Percentiles rank a stretch among this genome's conserved stretches.
Evolutionary conservation across 2,888 invertebrate genomes (phyloP).

Genomic region (Dendrolimus pini): DNA sequence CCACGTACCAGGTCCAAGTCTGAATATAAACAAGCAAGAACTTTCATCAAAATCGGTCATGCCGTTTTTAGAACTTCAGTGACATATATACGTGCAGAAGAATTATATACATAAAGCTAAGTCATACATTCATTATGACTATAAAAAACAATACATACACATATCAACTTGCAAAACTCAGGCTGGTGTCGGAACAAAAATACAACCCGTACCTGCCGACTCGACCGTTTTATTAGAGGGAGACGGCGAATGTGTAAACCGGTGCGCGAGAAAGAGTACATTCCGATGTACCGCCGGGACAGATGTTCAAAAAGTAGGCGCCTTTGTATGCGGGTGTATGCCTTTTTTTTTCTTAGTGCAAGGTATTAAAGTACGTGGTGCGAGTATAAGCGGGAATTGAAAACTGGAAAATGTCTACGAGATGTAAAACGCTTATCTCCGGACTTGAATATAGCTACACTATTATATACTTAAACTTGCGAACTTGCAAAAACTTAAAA

Average conservation of each 20-base stretch:
- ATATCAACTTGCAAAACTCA: conserved; percentile 31
- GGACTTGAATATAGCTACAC: too few species aligned
- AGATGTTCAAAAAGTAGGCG: conserved; percentile 58
- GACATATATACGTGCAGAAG: too few species aligned
- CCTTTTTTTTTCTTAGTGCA: conserved; percentile 26
- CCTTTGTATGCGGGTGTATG: conserved; percentile 57
- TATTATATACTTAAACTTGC: too few species aligned
- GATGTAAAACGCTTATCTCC: background rate
- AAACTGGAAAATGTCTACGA: conserved; percentile 1
- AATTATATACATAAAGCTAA: too few species aligned
- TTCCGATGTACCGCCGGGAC: conserved; percentile 31
- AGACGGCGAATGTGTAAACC: background rate
- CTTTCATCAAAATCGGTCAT: too few species aligned
- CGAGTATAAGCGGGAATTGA: background rate
- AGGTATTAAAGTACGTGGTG: background rate
- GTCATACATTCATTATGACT: too few species aligned
- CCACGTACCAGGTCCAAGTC: too few species aligned
- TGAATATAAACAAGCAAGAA: too few species aligned
- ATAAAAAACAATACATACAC: too few species aligned
- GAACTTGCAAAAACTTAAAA: too few species aligned
- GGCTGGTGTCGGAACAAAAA: conserved; percentile 14
- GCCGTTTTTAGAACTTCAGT: too few species aligned
- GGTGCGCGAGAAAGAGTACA: conserved; percentile 19
- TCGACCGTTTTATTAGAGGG: conserved; percentile 17
- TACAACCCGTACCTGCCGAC: conserved; percentile 31